Percentiles rank a stretch among this genome's conserved stretches.
Conservation (phyloP, 64 coral and sea anemone genomes). For the Pachyseris speciosa region DNA sequence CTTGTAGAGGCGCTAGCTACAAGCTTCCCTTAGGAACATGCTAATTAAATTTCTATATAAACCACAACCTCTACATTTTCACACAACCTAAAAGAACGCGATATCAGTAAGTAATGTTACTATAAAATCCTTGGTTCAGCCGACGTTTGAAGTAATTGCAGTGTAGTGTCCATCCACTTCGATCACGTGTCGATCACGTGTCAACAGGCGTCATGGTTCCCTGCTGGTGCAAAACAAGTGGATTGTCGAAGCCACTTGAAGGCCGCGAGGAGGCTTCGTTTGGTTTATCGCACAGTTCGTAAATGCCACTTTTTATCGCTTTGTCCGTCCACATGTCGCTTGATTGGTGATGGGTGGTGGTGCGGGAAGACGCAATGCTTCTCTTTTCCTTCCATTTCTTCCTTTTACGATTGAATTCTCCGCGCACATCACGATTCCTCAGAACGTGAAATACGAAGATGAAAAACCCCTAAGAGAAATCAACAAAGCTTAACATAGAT, state of each 20-base stretch:
- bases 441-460: slow-evolving; percentile 58
- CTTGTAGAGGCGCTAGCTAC: no score
- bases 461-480: slow-evolving; percentile 25
- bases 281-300: not conserved
- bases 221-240: not conserved
- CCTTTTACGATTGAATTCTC: not conserved
- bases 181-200: not conserved
- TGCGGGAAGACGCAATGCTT: no score
- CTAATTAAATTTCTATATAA: no score
- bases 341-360: not conserved
- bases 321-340: not conserved
- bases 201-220: not conserved
- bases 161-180: no score
- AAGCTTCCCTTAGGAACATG: no score
- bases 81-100: no score
- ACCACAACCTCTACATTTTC: no score
- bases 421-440: slow-evolving; percentile 25
- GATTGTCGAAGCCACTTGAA: not conserved
- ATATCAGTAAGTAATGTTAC: no score
- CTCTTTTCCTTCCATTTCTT: slow-evolving; percentile 5
- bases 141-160: no score
- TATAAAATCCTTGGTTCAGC: no score
- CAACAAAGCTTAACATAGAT: no score
- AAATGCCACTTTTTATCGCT: not conserved
- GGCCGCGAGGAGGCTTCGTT: not conserved